These are phyloP conservation scores for Ursus arctos DNA, from an alignment of 2,113 vertebrate genomes.

Conservation along the genomic window DNA sequence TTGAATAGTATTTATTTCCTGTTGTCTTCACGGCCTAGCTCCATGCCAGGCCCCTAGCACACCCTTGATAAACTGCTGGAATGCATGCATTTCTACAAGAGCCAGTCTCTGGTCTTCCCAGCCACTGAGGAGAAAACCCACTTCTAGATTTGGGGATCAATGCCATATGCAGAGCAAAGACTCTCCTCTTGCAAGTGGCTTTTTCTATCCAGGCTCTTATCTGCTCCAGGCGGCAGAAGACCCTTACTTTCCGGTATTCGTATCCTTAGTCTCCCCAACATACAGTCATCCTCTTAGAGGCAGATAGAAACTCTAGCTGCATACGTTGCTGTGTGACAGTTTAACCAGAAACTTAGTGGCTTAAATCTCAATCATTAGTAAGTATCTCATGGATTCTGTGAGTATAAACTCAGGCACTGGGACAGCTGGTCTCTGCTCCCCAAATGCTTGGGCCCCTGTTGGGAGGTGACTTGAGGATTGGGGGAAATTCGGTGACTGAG, in stretches of 20 bases:
- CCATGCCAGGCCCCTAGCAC: background rate
- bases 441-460: background rate
- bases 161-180: background rate
- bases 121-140: background rate
- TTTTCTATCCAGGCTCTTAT: background rate
- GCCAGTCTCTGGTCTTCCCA: background rate
- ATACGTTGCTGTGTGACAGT: background rate
- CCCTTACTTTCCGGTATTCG: background rate
- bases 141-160: background rate
- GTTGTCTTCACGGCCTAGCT: background rate
- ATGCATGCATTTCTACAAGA: background rate
- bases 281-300: background rate
- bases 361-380: background rate
- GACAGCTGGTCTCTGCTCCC: background rate
- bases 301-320: background rate
- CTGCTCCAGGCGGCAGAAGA: background rate
- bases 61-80: background rate
- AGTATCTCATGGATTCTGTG: background rate
- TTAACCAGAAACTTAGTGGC: background rate
- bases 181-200: background rate
- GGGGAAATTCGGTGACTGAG: background rate
- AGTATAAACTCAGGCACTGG: background rate
- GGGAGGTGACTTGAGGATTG: background rate
- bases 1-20: background rate
- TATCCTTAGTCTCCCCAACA: background rate